These are phyloP conservation scores for Odontamblyopus rebecca DNA, from an alignment of 2,797 vertebrate genomes.

Conservation along the genomic window DNA sequence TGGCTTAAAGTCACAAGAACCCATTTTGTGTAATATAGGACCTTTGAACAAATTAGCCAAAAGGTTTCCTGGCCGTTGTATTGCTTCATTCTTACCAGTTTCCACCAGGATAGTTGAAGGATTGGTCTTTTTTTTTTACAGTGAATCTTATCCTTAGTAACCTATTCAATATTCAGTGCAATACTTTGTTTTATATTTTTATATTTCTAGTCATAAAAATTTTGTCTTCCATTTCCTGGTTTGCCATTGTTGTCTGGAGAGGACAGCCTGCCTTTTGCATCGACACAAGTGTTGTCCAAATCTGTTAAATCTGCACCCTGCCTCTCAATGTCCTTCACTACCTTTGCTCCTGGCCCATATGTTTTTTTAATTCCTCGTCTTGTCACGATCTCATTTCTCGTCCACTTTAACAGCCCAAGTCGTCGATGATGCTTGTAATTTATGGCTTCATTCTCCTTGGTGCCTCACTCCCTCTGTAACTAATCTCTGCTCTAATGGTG, in stretches of 20 bases:
- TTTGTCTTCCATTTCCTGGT: not conserved
- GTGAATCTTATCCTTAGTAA: too few relatives aligned
- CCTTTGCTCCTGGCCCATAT: slow-evolving; percentile 18
- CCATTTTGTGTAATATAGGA: too few relatives aligned
- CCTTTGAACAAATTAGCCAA: too few relatives aligned
- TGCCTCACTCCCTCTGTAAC: slow-evolving; percentile 13
- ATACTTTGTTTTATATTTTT: too few relatives aligned
- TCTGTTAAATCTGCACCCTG: not conserved
- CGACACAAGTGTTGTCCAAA: not conserved
- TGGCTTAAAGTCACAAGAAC: too few relatives aligned
- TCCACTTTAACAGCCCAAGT: slow-evolving; percentile 20
- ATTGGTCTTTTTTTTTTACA: too few relatives aligned
- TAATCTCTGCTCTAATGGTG: slow-evolving; percentile 28
- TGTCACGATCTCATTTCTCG: slow-evolving; percentile 20
- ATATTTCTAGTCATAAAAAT: not conserved
- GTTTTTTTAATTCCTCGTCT: slow-evolving; percentile 15
- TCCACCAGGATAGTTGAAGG: too few relatives aligned
- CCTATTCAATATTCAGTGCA: too few relatives aligned
- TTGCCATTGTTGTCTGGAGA: not conserved
- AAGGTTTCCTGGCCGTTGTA: too few relatives aligned
- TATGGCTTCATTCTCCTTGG: slow-evolving; percentile 35
- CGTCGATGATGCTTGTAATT: slow-evolving; percentile 39
- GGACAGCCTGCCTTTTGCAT: not conserved
- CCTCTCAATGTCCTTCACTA: slow-evolving; percentile 29
- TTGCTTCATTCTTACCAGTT: too few relatives aligned